Base-by-base conservation (phyloP, 2,797 vertebrate genomes). In the Aselliscus stoliczkanus region DNA sequence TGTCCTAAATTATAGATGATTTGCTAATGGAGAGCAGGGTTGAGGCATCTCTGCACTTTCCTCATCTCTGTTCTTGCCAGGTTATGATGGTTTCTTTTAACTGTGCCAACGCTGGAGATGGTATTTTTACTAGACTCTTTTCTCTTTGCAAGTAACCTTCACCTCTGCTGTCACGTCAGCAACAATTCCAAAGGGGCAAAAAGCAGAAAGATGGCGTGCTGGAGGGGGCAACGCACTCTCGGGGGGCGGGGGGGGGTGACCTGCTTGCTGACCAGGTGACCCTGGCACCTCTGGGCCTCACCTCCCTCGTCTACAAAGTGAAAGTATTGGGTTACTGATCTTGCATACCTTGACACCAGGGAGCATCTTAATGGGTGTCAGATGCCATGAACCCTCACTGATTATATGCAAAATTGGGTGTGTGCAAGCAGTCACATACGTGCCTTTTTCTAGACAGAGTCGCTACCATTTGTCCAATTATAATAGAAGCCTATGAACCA, bases 1-100 rank as follows among this genome's bases (percentile, higher is more conserved):
- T 96, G 88, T 88, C 90, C 96, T 97, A 95, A 97, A 97, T 97
- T 97, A 96, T 96, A 93, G 95, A 97, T 96, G 96, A 95, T 97
- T 97, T 97, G 96, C 95, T 97, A 97, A 97, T 96, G 95, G 96
- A 9, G 69, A 67, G 95, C 70, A 70, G 91, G 83, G 95, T 39
- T 64, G 37, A 15, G 2, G 75, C 67, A 29, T 73, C 95, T 75
- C 82, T 72, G 67, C 67, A 77, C 89, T 50, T 60, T 80, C 79
- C 79, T 83, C 80, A 31, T 50, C 72, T 76, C 77, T 82, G 77
- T 94, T 72, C 77, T 90, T 69, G 81, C 91, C 92, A 84, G 95
- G 88, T 95, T 94, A 95, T 88, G 94, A 93, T 95, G 83, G 86
- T 95, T 96, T 97, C 94, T 95, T 50, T 96, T 67, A 93, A 89